These are phyloP conservation scores for Thaumetopoea pityocampa DNA, from an alignment of 1,140 invertebrate genomes.

Conservation along the genomic window DNA sequence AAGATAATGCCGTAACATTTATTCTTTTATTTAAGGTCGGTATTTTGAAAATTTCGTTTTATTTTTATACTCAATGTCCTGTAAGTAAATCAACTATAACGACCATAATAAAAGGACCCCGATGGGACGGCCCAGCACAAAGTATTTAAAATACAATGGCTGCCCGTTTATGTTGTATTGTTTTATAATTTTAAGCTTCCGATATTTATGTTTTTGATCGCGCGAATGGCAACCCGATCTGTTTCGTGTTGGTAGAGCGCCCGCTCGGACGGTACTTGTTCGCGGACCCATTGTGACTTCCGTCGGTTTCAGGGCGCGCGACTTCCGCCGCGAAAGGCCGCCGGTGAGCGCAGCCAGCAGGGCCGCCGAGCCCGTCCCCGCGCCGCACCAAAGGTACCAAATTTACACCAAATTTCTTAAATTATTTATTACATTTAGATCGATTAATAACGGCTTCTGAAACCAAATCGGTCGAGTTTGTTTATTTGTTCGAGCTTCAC, in stretches of 20 bases:
- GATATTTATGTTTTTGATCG: conserved; percentile 1
- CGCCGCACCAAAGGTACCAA: conserved; percentile 30
- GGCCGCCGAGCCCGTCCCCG: conserved; percentile 27
- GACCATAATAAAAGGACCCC: conserved; percentile 7
- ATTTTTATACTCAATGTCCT: not conserved
- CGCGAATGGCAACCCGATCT: not conserved
- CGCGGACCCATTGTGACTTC: conserved; percentile 4
- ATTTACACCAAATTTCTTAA: not conserved
- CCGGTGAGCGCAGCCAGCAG: conserved; percentile 13
- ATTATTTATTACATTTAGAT: too few species aligned
- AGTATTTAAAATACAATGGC: conserved; percentile 4
- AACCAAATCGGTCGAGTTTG: too few species aligned
- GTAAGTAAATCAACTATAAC: not conserved
- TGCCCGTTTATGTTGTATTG: conserved; percentile 6
- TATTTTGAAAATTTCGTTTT: not conserved
- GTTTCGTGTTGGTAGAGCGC: not conserved
- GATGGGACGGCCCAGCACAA: not conserved
- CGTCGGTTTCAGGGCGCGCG: conserved; percentile 43
- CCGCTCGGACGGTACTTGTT: not conserved
- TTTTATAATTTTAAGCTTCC: conserved; percentile 14
- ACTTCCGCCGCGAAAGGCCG: conserved; percentile 41
- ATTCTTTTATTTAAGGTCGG: conserved; percentile 17
- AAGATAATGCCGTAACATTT: not conserved
- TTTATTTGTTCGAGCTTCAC: too few species aligned
- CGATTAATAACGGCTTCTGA: too few species aligned